Evolutionary conservation across 2,888 invertebrate species (phyloP).

Genomic region (Pyrgus malvae): DNA sequence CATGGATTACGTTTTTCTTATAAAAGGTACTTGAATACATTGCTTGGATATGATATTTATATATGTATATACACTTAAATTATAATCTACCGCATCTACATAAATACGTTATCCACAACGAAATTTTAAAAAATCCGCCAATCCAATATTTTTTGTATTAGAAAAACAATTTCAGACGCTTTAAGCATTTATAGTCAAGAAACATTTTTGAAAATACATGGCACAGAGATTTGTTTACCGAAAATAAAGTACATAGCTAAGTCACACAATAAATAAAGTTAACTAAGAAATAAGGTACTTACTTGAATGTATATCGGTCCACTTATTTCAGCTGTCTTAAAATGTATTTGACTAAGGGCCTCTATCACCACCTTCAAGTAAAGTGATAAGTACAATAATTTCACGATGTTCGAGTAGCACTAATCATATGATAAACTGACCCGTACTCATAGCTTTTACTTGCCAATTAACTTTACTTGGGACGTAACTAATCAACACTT

Average conservation of each 20-base stretch:
- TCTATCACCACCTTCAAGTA: too few species aligned
- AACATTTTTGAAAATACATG: not conserved
- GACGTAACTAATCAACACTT: too few species aligned
- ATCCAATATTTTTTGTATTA: too few species aligned
- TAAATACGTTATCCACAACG: too few species aligned
- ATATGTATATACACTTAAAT: not conserved
- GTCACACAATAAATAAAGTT: not conserved
- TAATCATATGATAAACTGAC: too few species aligned
- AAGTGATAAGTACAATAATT: too few species aligned
- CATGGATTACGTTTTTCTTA: not conserved
- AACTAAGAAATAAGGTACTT: slow-evolving; percentile 1
- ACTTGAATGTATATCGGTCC: not conserved
- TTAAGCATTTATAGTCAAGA: not conserved
- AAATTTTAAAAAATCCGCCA: too few species aligned
- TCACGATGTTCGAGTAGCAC: too few species aligned
- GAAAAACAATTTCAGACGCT: not conserved
- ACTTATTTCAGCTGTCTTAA: not conserved
- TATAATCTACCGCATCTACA: not conserved
- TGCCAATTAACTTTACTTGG: too few species aligned
- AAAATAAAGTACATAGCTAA: not conserved
- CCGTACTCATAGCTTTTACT: too few species aligned
- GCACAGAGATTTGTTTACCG: not conserved
- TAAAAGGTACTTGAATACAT: slow-evolving; percentile 16
- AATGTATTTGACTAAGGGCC: not conserved
- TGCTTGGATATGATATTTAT: not conserved